Evolutionary conservation across 2,888 invertebrate genomes (phyloP), one percentile per base, ranked within the genome.

Genomic region (Perizoma flavofasciatum): DNA sequence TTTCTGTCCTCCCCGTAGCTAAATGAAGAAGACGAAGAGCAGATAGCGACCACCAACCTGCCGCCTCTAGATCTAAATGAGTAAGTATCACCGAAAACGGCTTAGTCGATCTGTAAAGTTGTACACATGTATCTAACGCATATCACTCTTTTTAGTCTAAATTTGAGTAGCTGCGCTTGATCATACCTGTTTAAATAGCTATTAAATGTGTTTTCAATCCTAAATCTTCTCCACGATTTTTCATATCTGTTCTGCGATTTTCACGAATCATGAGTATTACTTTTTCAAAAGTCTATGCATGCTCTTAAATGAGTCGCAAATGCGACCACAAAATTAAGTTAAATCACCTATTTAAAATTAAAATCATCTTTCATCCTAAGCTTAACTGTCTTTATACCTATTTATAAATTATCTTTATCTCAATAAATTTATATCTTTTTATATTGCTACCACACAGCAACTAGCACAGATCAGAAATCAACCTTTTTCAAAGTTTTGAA

Each of bases 21-120:
- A 58, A 79, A 87, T 84, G 86, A 89, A 68, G 88, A 84, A 34
- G 89, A 87, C 41, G 87, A 87, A 48, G 88, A 87, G 55, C 82
- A 85, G 62, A 75, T 88, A 37, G 78, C 86, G 50, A 69, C 82
- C 61, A 67, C 80, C 71, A 79, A 79, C 71, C 83, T 90, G 76
- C 89, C 90, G 66, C 91, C 91, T 7, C 81, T 90, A 69, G 83
- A 84, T 73, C 83, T 85, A 49, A 75, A 79, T 47, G 84, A 85
- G 90, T 90, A 75, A 90, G 90, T 90, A 82, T 55, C 61, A 59
- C 55, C 55, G 8, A 60, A 50, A 58, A 61, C 46, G 9, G 64
- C 68, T 65, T 66, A 53, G 57, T 63, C 22, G 53, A 37, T 41
- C 32, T 47, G n/a, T 10, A 11, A 22, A 44, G 22, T 22, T 44